Conservation (phyloP, 2,113 vertebrate species). For the Trematocara macrostoma region DNA sequence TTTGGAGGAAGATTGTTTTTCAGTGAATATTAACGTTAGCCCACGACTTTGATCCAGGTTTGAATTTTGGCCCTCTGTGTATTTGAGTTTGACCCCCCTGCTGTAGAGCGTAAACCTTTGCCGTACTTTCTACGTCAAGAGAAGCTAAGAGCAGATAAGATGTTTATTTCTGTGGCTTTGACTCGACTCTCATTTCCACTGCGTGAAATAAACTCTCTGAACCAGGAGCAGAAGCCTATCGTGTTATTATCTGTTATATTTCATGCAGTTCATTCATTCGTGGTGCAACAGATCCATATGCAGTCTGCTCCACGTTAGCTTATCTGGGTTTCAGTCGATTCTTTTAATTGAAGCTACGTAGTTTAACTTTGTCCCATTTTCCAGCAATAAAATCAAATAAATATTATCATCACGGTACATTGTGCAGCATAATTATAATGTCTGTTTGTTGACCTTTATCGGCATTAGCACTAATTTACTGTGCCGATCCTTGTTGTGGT, state of each 20-base stretch:
- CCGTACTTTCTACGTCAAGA: background rate
- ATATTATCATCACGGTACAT: background rate
- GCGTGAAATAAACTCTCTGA: background rate
- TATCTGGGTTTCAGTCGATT: background rate
- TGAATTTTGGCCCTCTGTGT: no score
- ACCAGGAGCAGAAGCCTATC: background rate
- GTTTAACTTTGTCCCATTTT: background rate
- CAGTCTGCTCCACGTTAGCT: background rate
- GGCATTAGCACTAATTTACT: background rate
- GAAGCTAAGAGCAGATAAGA: slow-evolving; percentile 1
- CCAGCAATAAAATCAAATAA: background rate
- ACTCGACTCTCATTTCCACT: background rate
- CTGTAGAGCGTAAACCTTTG: background rate
- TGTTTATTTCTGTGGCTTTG: slow-evolving; percentile 6
- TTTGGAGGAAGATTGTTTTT: no score
- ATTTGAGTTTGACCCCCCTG: no score
- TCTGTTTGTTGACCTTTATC: background rate
- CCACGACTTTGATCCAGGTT: no score
- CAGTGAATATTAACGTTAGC: no score
- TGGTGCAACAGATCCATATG: background rate
- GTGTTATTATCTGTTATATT: background rate
- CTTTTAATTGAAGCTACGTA: background rate
- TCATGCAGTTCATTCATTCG: background rate
- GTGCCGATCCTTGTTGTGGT: background rate
- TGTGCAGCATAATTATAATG: background rate